Conservation (phyloP, 2,888 invertebrate genomes). For the Sepiola atlantica region DNA sequence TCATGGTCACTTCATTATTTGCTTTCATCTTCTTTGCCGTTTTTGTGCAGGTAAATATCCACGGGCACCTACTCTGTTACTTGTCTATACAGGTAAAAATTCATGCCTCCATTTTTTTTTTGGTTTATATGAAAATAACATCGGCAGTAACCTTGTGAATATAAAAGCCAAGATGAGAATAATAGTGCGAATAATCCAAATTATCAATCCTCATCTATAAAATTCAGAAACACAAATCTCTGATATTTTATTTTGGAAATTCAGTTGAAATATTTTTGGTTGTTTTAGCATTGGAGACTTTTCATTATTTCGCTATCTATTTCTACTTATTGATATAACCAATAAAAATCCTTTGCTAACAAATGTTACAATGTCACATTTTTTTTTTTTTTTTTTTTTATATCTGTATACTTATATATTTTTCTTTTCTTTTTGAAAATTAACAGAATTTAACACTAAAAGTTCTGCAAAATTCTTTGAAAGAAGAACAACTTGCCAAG, state of each 20-base stretch:
- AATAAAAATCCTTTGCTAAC: no score
- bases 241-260: not conserved
- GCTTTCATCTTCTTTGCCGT: conserved; percentile 98
- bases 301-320: not conserved
- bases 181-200: no score
- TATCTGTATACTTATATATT: no score
- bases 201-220: no score
- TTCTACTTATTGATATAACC: no score
- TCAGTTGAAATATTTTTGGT: not conserved
- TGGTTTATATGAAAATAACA: not conserved
- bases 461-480: not conserved
- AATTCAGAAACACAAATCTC: not conserved
- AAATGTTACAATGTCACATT: no score
- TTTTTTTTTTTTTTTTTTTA: no score
- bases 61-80: not conserved
- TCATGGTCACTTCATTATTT: conserved; percentile 97
- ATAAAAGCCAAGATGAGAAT: no score
- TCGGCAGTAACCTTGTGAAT: no score
- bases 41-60: conserved; percentile 87
- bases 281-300: not conserved
- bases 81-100: not conserved
- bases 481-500: not conserved
- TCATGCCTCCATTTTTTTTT: no score
- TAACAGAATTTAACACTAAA: not conserved
- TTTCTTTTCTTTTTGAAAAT: not conserved